Evolutionary conservation across 2,797 vertebrate species (phyloP).

Genomic region (Brachyrhaphis roseni): DNA sequence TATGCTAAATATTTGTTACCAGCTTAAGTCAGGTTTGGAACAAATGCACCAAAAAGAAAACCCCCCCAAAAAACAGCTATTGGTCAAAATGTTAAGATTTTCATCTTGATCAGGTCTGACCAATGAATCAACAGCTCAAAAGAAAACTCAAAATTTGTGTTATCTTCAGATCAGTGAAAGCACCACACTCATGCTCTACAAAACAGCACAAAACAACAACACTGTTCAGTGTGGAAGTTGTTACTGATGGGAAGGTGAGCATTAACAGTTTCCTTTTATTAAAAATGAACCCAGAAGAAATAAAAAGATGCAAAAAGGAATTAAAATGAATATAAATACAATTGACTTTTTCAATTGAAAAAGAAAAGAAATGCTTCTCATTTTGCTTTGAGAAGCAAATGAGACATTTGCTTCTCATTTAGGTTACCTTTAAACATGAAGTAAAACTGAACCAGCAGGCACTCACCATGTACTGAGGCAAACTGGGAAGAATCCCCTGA

Average conservation of each 20-base stretch:
- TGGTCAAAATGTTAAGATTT: background rate
- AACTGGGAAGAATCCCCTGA: slow-evolving; percentile 95
- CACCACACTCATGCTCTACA: background rate
- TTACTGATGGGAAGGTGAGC: background rate
- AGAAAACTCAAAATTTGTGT: background rate
- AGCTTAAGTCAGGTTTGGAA: background rate
- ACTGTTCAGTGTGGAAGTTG: background rate
- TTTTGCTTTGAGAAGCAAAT: too few species aligned
- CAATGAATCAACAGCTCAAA: background rate
- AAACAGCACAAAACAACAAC: background rate
- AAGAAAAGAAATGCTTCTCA: too few species aligned
- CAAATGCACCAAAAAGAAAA: background rate
- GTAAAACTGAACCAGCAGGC: background rate
- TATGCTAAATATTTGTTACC: background rate
- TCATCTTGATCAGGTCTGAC: background rate
- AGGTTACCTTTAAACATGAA: background rate
- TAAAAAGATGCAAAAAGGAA: background rate
- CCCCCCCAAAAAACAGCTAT: background rate
- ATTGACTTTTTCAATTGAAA: too few species aligned
- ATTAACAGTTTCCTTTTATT: background rate
- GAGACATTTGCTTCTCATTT: background rate
- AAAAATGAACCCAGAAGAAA: background rate
- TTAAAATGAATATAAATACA: background rate
- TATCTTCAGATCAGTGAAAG: background rate
- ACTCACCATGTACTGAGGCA: slow-evolving; percentile 98